Conservation (phyloP, 2,888 invertebrate genomes). For the Pseudococcus viburni region DNA sequence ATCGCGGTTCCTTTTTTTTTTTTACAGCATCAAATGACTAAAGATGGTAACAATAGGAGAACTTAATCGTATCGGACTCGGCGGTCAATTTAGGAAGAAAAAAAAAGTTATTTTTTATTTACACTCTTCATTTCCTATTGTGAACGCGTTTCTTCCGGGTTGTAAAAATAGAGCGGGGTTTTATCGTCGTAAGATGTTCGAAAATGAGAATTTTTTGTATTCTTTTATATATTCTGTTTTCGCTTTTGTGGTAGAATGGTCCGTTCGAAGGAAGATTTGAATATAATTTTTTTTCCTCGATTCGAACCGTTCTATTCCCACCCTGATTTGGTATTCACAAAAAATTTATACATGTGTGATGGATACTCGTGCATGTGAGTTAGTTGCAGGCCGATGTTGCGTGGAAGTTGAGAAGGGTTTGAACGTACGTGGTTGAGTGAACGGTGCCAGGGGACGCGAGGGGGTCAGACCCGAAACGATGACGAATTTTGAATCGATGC, state of each 20-base stretch:
- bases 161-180: conserved; percentile 38
- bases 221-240: conserved; percentile 2
- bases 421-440: background rate
- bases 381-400: conserved; percentile 7
- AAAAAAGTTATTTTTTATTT: conserved; percentile 39
- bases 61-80: conserved; percentile 56
- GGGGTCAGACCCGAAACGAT: background rate
- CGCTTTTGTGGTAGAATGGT: background rate
- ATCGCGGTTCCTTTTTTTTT: conserved; percentile 12
- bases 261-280: background rate
- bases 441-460: background rate
- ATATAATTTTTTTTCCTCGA: conserved; percentile 7
- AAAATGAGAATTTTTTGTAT: conserved; percentile 36
- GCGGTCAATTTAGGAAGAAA: conserved; percentile 29
- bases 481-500: background rate
- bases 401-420: conserved; percentile 6
- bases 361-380: conserved; percentile 21
- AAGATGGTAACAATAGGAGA: conserved; percentile 38
- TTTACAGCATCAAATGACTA: background rate
- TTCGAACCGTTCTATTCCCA: background rate
- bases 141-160: conserved; percentile 48
- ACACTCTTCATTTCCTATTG: conserved; percentile 29
- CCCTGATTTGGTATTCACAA: conserved; percentile 19
- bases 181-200: conserved; percentile 34
- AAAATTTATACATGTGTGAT: background rate